Percentiles rank a stretch among this genome's conserved stretches.
phyloP scores from a whole-genome alignment of 2,113 vertebrate genomes.

The Hucho hucho region DNA sequence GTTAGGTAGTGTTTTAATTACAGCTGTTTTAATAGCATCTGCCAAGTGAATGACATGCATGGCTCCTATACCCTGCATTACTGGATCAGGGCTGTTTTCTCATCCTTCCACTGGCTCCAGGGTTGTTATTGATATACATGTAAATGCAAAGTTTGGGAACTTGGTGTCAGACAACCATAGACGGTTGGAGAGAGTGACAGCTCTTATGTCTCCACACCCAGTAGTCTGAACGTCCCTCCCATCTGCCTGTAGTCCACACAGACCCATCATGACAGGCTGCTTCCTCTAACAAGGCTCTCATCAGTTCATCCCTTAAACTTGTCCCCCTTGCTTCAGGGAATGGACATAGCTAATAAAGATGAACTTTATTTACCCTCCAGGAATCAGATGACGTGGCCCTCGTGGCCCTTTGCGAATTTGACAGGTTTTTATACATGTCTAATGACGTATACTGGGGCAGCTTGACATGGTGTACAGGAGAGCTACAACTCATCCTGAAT shows the following conservation, averaged over 20 bases:
- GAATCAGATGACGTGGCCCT: constrained; percentile 45
- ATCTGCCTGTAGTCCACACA: constrained; percentile 54
- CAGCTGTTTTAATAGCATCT: constrained; percentile 5
- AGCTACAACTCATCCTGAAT: constrained; percentile 50
- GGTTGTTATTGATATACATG: constrained; percentile 37
- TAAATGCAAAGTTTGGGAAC: constrained; percentile 18
- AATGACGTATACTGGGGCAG: constrained; percentile 57
- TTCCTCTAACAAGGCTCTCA: constrained; percentile 58
- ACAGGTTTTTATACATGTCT: constrained; percentile 61
- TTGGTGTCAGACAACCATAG: constrained; percentile 22
- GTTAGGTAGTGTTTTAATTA: constrained; percentile 58
- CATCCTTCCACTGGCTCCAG: constrained; percentile 15
- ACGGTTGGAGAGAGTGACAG: constrained; percentile 22
- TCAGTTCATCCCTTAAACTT: constrained; percentile 40
- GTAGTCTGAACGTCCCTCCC: constrained; percentile 40
- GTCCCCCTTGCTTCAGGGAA: constrained; percentile 45
- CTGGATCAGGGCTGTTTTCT: constrained; percentile 24
- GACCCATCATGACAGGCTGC: constrained; percentile 52
- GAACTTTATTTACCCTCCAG: constrained; percentile 45
- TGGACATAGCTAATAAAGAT: constrained; percentile 52
- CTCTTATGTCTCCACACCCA: constrained; percentile 29
- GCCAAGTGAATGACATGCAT: constrained; percentile 40
- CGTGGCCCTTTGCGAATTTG: constrained; percentile 52
- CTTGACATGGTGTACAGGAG: constrained; percentile 35
- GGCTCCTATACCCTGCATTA: not conserved